phyloP scores from a whole-genome alignment of 2,888 invertebrate species.

The Drosophila stalkeri region DNA sequence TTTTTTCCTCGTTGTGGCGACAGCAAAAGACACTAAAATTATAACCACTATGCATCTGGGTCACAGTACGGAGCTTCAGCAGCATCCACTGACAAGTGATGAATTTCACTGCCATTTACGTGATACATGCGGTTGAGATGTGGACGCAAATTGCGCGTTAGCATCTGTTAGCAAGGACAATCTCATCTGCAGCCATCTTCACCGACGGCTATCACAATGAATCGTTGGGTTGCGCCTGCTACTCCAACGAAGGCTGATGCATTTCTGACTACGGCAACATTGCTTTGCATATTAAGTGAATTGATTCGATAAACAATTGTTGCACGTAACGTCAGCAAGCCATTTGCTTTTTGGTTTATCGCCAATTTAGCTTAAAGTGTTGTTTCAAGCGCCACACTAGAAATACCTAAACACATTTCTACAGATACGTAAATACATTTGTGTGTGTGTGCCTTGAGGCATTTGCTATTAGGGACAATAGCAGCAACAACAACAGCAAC shows the following conservation, averaged over 20 bases:
- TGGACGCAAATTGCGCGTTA: conserved; percentile 65
- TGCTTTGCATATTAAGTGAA: conserved; percentile 30
- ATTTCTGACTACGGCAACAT: conserved; percentile 51
- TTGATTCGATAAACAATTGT: conserved; percentile 51
- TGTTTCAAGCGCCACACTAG: neutral
- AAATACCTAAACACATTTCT: neutral
- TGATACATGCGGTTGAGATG: conserved; percentile 62
- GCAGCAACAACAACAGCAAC: conserved; percentile 2
- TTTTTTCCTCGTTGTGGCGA: conserved; percentile 32
- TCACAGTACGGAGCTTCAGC: conserved; percentile 63
- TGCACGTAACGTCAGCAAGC: conserved; percentile 42
- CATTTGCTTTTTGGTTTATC: conserved; percentile 1
- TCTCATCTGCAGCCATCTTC: conserved; percentile 21
- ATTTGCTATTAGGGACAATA: conserved; percentile 57
- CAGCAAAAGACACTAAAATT: conserved; percentile 55
- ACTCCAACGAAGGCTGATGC: conserved; percentile 39
- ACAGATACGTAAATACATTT: neutral
- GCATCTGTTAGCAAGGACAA: conserved; percentile 53
- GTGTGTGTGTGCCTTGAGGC: conserved; percentile 45
- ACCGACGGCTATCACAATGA: conserved; percentile 38
- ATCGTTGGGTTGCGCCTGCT: conserved; percentile 18
- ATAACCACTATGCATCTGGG: conserved; percentile 54
- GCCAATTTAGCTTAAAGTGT: conserved; percentile 6
- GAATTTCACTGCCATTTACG: conserved; percentile 67
- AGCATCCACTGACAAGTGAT: conserved; percentile 47